Evolutionary conservation across 2,888 invertebrate genomes (phyloP).

Genomic region (Penaeus monodon): DNA sequence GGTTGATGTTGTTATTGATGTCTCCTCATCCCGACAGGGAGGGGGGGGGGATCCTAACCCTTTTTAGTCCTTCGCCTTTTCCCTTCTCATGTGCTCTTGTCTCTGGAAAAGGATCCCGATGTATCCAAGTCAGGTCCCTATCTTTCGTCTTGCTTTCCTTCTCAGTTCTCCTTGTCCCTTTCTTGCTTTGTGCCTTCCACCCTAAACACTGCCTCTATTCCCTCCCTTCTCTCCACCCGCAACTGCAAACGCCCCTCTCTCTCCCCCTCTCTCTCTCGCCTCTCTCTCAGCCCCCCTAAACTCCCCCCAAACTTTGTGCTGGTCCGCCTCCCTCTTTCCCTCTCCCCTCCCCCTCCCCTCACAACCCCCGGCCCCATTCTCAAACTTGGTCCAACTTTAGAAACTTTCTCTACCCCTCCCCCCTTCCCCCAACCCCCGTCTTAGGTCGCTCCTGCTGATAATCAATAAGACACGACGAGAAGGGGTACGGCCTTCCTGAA

Average conservation of each 20-base stretch:
- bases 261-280: constrained; percentile 4
- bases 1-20: too few species aligned
- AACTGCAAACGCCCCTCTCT: constrained; percentile 1
- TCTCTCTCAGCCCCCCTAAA: neutral
- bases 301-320: constrained; percentile 37
- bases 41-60: too few species aligned
- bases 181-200: neutral
- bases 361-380: constrained; percentile 12
- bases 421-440: constrained; percentile 29
- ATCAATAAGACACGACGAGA: constrained; percentile 44
- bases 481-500: constrained; percentile 33
- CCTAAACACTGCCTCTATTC: neutral
- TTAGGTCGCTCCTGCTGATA: constrained; percentile 41
- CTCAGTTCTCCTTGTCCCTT: neutral
- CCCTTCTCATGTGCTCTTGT: too few species aligned
- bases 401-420: constrained; percentile 41
- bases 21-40: too few species aligned
- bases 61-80: too few species aligned
- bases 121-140: too few species aligned
- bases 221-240: constrained; percentile 14
- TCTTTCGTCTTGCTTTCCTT: neutral
- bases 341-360: constrained; percentile 14
- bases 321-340: constrained; percentile 13
- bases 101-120: too few species aligned
- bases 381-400: constrained; percentile 50